Evolutionary conservation across 2,797 vertebrate genomes (phyloP), one percentile per base, ranked within the genome.

Genomic region (Sebastes hopkinsi): DNA sequence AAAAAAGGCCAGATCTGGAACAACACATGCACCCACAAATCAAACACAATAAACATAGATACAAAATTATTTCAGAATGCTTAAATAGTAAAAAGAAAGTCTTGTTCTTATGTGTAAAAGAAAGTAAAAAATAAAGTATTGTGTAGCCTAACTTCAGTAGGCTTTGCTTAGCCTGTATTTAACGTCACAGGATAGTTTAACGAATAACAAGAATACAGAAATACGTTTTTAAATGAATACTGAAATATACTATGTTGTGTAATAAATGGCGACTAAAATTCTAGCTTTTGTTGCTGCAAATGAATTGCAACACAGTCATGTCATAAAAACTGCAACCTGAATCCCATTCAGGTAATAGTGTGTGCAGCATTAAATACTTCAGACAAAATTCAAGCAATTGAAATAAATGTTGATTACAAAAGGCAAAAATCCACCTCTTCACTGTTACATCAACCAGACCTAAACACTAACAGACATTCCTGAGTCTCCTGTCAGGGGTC

Each of bases 401-500:
- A 71, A 77, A 83, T 78, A 16, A 80, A 42, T 2, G 16, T 62
- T 59, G 27, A 79, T 72, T 67, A 77, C 18, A 76, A 76, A 58
- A 82, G 14, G 29, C 52, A 1, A 72, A 87, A 79, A 78, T 62
- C 61, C 54, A 80, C n/a, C 50, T 52, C 3, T 52, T 79, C 66
- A 75, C 67, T 38, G 2, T 81, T 36, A 61, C 12, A 68, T 72
- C 23, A 27, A 64, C 38, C 36, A 72, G 20, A 73, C 61, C 13
- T 36, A 36, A 74, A 70, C 72, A 60, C 66, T n/a, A 27, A 79
- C 23, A 88, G n/a, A 89, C 55, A 82, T 89, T 87, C 86, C 88
- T 91, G 88, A 86, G 90, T 89, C 87, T 87, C 67, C 54, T 77
- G 60, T 68, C 66, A 79, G 80, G 42, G 42, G 42, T 46, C 16